Evolutionary conservation across 2,888 invertebrate genomes (phyloP), one percentile per base, ranked within the genome.

Genomic region (Altica lythri): DNA sequence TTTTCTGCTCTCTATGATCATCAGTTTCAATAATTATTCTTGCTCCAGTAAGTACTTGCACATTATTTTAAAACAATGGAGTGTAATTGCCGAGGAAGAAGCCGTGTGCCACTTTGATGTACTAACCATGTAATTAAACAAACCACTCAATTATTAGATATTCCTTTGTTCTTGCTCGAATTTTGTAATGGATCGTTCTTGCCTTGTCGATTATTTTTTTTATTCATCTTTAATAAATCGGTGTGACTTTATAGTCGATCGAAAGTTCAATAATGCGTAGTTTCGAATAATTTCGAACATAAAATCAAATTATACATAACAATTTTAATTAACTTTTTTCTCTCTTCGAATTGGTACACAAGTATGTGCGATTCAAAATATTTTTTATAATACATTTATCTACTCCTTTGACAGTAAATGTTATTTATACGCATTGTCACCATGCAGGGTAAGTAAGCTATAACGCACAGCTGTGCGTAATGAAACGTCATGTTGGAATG

Each of bases 91-190:
- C 40, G 12, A 8, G 12, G 22, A 40, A 40, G 40, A 40, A 40
- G 22, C 40, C 9, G 40, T 13, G 40, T 22, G 40, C 40, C 40
- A 40, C 40, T 40, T 40, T 40, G 13, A 18, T 10, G 18, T 17
- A 18, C 18, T 12, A 44, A 44, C 18, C 44, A 32, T 32, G 18
- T 44, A 44, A 44, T 44, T 44, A 32, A 44, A 30, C 32, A 44
- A 44, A 44, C 32, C 44, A 13, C 30, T 22, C 32, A 44, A 44
- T 32, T 18, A 44, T 44, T 44, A 44, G 18, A 19, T 32, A 32
- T 32, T 44, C 32, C 32, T 44, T 44, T 44, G 18, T 44, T 44
- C 19, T 44, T 18, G 44, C 12, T 44, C 8, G 8, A 10, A 44
- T 44, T 30, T 44, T 8, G 44, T 10, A 44, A 44, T 44, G 32